A percentile compares a stretch with the other conserved stretches of the same genome.
These are phyloP conservation scores for Dioctria rufipes DNA, from an alignment of 2,888 invertebrate species.

Conservation along the genomic window DNA sequence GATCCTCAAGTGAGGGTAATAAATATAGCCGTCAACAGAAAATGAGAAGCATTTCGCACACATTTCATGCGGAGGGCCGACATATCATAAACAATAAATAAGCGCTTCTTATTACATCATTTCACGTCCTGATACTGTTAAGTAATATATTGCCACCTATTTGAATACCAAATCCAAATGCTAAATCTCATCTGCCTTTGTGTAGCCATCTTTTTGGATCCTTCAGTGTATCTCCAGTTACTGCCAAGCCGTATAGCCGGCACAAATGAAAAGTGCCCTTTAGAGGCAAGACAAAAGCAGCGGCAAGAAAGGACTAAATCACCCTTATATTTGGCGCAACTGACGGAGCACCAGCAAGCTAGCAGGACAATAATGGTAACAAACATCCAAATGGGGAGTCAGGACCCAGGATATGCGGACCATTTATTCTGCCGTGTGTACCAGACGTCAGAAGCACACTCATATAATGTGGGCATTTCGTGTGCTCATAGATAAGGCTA, in stretches of 20 bases:
- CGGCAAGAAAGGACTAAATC: constrained; percentile 31
- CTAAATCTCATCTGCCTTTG: constrained; percentile 38
- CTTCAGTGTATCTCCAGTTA: constrained; percentile 18
- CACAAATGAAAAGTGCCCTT: constrained; percentile 1
- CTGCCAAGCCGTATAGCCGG: constrained; percentile 1
- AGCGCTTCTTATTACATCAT: constrained; percentile 55
- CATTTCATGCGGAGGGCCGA: constrained; percentile 17
- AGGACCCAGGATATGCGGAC: constrained; percentile 43
- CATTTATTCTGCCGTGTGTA: constrained; percentile 36
- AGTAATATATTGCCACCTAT: constrained; percentile 56
- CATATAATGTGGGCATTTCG: constrained; percentile 51
- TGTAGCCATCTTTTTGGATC: constrained; percentile 20
- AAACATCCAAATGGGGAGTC: constrained; percentile 25
- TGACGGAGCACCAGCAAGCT: constrained; percentile 2
- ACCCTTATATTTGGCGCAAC: constrained; percentile 37
- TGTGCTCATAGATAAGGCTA: constrained; percentile 52
- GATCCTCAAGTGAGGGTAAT: neutral
- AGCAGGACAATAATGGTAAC: constrained; percentile 42
- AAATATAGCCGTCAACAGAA: constrained; percentile 16
- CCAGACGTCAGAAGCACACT: constrained; percentile 42
- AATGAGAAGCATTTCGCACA: constrained; percentile 26
- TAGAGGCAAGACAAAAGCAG: constrained; percentile 33
- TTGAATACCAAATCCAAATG: constrained; percentile 55
- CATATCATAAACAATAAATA: constrained; percentile 54
- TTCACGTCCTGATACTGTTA: constrained; percentile 55